Base-by-base conservation (phyloP, 2,113 vertebrate genomes). In the Xiphophorus couchianus region DNA sequence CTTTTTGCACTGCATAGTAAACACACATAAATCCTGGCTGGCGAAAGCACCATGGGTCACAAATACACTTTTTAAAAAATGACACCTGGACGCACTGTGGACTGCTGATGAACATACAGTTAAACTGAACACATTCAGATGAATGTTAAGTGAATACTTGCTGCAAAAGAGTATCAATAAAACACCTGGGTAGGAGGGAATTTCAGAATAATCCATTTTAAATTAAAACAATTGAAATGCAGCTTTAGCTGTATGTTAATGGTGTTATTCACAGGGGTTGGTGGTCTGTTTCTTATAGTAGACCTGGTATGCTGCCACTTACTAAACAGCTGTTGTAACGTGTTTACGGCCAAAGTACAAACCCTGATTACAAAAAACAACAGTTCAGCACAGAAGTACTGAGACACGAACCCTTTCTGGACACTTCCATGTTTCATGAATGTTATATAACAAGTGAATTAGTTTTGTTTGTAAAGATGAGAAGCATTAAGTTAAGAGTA, bases 81-180 rank as follows among this genome's bases (percentile, higher is more conserved):
- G 13, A 17, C 44, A 48, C 3, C 73, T 85, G 85, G 68, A 87
- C 83, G 81, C 75, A 66, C 82, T 73, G 78, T 77, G 85, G 80
- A 80, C 62, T 77, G 87, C 77, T 87, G 86, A 91, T 86, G 78
- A 90, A 71, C 68, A 6, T 17, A 48, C 14, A 19, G 48, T n/a
- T 31, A 70, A 19, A 25, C 31, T 44, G 66, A 62, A 54, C 3
- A 58, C 69, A 74, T 69, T 69, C 80, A 85, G 73, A 33, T 4
- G 19, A 80, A 71, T 28, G 5, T 28, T 78, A 3, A 48, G 63
- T 48, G 44, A 17, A 48, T 48, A 17, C 5, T 48, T 17, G 7
- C 15, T 48, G 5, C 44, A 48, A 48, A 48, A 19, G 17, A 48
- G 14, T 44, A 7, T 31, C 28, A 69, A 61, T n/a, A 64, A 39